A percentile compares a stretch with the other conserved stretches of the same genome.
Evolutionary conservation across 2,888 invertebrate species (phyloP).

Genomic region (Drosophila meridionalis): DNA sequence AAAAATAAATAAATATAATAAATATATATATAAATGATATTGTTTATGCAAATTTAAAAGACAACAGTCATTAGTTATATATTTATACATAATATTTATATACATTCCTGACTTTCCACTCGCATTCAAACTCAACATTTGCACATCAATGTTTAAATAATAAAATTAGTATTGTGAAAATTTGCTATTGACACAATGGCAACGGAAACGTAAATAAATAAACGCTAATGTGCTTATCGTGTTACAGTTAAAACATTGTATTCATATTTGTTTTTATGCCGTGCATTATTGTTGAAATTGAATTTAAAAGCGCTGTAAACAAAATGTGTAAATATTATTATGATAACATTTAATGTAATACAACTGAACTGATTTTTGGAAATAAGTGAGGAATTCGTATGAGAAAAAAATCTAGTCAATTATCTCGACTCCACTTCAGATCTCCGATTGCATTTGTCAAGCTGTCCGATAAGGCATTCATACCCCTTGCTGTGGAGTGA

Average conservation of each 20-base stretch:
- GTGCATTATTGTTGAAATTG: not conserved
- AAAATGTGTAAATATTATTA: not conserved
- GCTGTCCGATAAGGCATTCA: constrained; percentile 9
- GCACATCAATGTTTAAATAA: constrained; percentile 1
- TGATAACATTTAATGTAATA: not conserved
- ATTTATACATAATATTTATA: not conserved
- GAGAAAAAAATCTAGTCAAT: not conserved
- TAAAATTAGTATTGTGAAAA: constrained; percentile 3
- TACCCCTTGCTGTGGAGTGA: constrained; percentile 19
- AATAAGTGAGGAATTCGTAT: too few species aligned
- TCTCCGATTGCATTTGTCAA: not conserved
- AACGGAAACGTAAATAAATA: constrained; percentile 3
- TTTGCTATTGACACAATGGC: not conserved
- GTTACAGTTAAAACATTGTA: not conserved
- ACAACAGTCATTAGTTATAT: not conserved
- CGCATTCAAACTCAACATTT: not conserved
- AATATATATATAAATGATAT: not conserved
- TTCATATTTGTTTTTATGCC: constrained; percentile 1
- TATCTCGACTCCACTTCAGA: too few species aligned
- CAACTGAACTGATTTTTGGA: not conserved
- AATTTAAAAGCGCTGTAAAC: not conserved
- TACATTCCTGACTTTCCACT: not conserved
- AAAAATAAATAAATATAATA: too few species aligned
- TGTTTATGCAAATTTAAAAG: not conserved
- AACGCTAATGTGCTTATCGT: constrained; percentile 9